phyloP scores from a whole-genome alignment of 1,140 invertebrate genomes.

The Chelonus insularis region DNA sequence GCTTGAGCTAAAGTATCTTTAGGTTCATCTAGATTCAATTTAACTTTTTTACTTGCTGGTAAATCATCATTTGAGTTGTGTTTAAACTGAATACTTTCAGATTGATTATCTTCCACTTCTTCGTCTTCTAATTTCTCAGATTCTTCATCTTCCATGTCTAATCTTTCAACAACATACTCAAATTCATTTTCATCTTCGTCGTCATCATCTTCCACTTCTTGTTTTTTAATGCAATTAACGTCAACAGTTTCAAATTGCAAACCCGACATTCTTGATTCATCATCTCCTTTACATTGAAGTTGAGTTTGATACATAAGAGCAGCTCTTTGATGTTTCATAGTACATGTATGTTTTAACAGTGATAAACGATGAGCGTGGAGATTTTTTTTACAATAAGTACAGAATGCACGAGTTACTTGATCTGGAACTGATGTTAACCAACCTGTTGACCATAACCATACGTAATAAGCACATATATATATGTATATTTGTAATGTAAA shows the following conservation, averaged over 20 bases:
- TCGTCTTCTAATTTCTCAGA: slow-evolving; percentile 28
- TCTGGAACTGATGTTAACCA: slow-evolving; percentile 62
- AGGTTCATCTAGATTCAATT: slow-evolving; percentile 27
- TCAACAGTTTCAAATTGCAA: slow-evolving; percentile 1
- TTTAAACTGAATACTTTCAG: slow-evolving; percentile 23
- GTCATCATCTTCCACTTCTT: background rate
- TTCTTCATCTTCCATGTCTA: slow-evolving; percentile 47
- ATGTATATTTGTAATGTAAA: background rate
- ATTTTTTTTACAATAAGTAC: slow-evolving; percentile 63
- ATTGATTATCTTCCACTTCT: slow-evolving; percentile 44
- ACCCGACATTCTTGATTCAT: slow-evolving; percentile 31
- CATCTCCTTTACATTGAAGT: slow-evolving; percentile 26
- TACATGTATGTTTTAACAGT: slow-evolving; percentile 64
- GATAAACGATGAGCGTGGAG: slow-evolving; percentile 66
- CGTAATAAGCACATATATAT: slow-evolving; percentile 6
- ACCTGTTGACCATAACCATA: slow-evolving; percentile 47
- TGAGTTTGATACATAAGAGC: slow-evolving; percentile 48
- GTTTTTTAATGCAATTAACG: background rate
- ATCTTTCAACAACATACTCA: slow-evolving; percentile 43
- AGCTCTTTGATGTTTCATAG: slow-evolving; percentile 63
- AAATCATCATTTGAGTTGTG: slow-evolving; percentile 23
- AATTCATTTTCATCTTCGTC: slow-evolving; percentile 7
- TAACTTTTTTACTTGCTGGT: slow-evolving; percentile 34
- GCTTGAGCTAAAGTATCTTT: slow-evolving; percentile 45
- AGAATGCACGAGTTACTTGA: slow-evolving; percentile 62